Evolutionary conservation across 2,113 vertebrate genomes (phyloP), one percentile per base, ranked within the genome.

Genomic region (Mus pahari): DNA sequence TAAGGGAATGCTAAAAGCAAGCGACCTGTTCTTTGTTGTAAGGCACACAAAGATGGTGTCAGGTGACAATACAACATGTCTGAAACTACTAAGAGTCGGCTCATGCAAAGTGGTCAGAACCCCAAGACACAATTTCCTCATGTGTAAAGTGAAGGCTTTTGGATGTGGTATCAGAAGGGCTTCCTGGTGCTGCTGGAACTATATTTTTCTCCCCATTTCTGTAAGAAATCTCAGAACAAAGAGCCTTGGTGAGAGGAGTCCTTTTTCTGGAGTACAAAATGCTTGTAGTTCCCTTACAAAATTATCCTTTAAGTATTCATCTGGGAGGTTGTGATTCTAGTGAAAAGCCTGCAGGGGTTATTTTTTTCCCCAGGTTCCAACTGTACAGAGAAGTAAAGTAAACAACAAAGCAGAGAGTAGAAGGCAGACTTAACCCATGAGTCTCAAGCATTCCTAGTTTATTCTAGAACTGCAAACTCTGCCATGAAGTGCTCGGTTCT

Each of bases 161-260:
- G 45, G 36, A 79, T 36, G 14, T 87, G 36, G 60, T 36, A 22
- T 50, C 17, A 50, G 50, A 92, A 93, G 26, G 42, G 28, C 81
- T 36, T 84, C 73, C 31, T 24, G 60, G 19, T 13, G 42, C 16
- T 66, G 42, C 16, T 48, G 13, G 22, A 22, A 60, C 55, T 62
- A 22, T 83, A 26, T 66, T 36, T 66, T 68, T 33, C 26, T 66
- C 45, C 84, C 64, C 70, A 66, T 82, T 93, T 92, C 73, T 77
- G 22, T 71, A 84, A 96, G 89, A 92, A 91, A 77, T 74, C 62
- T 95, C 73, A 68, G 36, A 66, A 53, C 60, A 91, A 82, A 87
- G 48, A 91, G 14, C 11, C 45, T 73, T 78, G 33, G 31, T 7
- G 62, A 90, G 12, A 77, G 10, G 55, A 60, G 24, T n/a, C 55